These are phyloP conservation scores for Sebastes cheni DNA, from an alignment of 2,797 vertebrate genomes.

Conservation along the genomic window DNA sequence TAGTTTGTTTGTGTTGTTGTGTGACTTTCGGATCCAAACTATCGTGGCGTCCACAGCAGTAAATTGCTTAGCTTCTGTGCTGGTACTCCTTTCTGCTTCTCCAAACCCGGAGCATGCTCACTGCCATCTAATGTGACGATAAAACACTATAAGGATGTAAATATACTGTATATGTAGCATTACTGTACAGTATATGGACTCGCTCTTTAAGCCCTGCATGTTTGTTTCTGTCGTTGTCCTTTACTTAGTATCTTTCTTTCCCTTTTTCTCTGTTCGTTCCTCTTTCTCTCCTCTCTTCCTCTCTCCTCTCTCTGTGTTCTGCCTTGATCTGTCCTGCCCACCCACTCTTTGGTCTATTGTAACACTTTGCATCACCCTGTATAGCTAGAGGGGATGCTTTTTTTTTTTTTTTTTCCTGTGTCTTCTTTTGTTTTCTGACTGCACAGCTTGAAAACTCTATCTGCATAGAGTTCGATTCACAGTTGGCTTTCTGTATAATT, in stretches of 20 bases:
- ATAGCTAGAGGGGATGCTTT: conserved; percentile 42
- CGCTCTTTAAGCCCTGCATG: neutral
- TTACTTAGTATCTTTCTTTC: neutral
- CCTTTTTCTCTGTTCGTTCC: neutral
- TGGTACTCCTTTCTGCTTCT: too few species aligned
- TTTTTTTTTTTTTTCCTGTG: neutral
- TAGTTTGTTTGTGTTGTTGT: neutral
- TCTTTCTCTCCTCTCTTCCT: neutral
- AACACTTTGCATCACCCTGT: conserved; percentile 64
- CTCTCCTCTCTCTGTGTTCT: conserved; percentile 5
- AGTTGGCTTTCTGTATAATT: conserved; percentile 22
- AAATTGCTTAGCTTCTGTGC: neutral
- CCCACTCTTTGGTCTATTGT: conserved; percentile 57
- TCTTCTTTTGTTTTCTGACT: conserved; percentile 49
- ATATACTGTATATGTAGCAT: neutral
- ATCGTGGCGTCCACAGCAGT: neutral
- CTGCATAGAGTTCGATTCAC: conserved; percentile 25
- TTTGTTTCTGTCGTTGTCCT: neutral
- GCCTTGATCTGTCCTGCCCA: conserved; percentile 45
- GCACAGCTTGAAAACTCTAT: conserved; percentile 37
- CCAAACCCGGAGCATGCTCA: too few species aligned
- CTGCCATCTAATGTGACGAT: neutral
- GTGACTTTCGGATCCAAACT: neutral
- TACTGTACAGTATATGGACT: neutral
- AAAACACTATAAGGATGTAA: neutral